phyloP scores from a whole-genome alignment of 2,797 vertebrate species.

The Coccyzus lansbergi region DNA sequence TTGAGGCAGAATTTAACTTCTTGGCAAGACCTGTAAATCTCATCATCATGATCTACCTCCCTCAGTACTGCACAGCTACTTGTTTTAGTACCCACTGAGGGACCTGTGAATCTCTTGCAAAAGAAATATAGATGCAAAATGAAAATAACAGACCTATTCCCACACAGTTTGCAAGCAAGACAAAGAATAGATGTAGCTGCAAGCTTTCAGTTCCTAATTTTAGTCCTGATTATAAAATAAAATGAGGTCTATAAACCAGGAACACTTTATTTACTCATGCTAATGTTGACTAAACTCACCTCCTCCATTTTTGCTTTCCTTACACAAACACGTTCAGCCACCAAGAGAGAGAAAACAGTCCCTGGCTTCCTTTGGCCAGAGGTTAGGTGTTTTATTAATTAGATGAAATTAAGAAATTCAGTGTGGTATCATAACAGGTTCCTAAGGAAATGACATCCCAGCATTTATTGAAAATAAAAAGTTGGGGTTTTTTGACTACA shows the following conservation, averaged over 20 bases:
- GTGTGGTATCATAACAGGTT: not conserved
- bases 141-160: not conserved
- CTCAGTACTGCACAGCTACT: not conserved
- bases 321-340: not conserved
- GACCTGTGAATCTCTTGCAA: not conserved
- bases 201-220: not conserved
- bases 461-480: not conserved
- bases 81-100: rapidly evolving
- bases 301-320: not conserved
- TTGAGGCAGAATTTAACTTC: not conserved
- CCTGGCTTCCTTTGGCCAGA: not conserved
- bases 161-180: not conserved
- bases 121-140: not conserved
- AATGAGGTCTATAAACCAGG: not conserved
- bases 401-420: not conserved
- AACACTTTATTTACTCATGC: not conserved
- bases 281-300: not conserved
- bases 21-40: not conserved
- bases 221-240: slow-evolving; percentile 6
- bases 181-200: not conserved
- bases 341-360: not conserved
- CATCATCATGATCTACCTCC: rapidly evolving
- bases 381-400: not conserved
- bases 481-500: not conserved
- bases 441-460: not conserved